Evolutionary conservation across 2,113 vertebrate species (phyloP), one percentile per base, ranked within the genome.

Genomic region (Datnioides undecimradiatus): DNA sequence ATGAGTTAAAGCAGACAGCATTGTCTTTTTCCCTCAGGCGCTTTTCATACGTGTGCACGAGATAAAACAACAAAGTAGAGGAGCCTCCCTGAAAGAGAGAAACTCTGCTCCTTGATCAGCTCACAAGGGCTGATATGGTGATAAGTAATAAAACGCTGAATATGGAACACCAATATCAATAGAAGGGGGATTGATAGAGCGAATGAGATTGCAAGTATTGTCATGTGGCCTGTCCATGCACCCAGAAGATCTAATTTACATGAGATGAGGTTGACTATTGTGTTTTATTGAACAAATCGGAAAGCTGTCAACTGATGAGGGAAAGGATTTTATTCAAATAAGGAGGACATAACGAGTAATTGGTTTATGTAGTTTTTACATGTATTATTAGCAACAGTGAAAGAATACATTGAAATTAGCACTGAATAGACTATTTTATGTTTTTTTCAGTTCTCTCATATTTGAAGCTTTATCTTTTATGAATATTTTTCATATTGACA

Each of bases 61-160:
- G 93, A 94, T 94, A 94, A 94, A 94, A 93, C 84, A 91, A 90
- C 83, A 79, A 69, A 82, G 88, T 68, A 69, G 74, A 73, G 80
- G 80, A 84, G 82, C 85, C 65, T 90, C 58, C 19, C 72, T 59
- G 64, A 64, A 46, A 80, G 72, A 83, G 57, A 73, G 79, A 90
- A 92, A 86, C 82, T 83, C 85, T 77, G 74, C 76, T 77, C 45
- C 87, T 84, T 89, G 73, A 90, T 91, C 87, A 84, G 82, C 87
- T 80, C 90, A 76, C 82, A 76, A 79, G 84, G 82, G 86, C 81
- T 76, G 82, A 91, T 90, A 90, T 79, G 73, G 51, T 52, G 82
- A 92, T 90, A 87, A 91, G 89, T 82, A 87, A 92, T 90, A 90
- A 86, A 84, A 70, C 8, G 1, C 67, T 82, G 87, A 90, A 86